Evolutionary conservation across 2,797 vertebrate species (phyloP).

Genomic region (Cercopithecus mitis): DNA sequence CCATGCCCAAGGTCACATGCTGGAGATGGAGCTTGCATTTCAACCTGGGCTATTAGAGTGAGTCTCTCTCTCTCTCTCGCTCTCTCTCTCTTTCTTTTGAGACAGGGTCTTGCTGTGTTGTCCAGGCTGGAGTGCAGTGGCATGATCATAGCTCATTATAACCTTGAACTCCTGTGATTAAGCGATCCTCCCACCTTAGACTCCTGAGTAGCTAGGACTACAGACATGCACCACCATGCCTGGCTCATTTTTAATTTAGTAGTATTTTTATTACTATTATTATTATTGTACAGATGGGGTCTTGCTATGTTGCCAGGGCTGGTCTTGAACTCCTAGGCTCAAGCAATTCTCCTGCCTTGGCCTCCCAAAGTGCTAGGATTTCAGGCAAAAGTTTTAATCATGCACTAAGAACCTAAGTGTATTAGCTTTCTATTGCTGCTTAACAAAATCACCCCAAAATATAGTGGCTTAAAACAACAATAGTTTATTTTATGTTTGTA

Average conservation of each 20-base stretch:
- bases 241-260: neutral
- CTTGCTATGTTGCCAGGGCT: neutral
- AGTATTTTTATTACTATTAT: neutral
- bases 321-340: neutral
- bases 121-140: neutral
- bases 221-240: neutral
- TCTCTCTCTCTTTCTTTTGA: neutral
- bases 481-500: conserved; percentile 13
- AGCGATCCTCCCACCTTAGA: neutral
- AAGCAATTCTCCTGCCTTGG: neutral
- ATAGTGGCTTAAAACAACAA: neutral
- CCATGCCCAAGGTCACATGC: neutral
- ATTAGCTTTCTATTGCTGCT: neutral
- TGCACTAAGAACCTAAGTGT: neutral
- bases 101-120: neutral
- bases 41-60: neutral
- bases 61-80: neutral
- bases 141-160: neutral
- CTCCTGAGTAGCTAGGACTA: neutral
- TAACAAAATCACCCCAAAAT: neutral
- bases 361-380: neutral
- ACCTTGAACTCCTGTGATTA: neutral
- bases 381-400: neutral
- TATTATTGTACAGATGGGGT: neutral
- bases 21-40: neutral